Percentiles rank a stretch among this genome's conserved stretches.
Evolutionary conservation across 2,113 vertebrate genomes (phyloP).

Genomic region (Zosterops borbonicus): DNA sequence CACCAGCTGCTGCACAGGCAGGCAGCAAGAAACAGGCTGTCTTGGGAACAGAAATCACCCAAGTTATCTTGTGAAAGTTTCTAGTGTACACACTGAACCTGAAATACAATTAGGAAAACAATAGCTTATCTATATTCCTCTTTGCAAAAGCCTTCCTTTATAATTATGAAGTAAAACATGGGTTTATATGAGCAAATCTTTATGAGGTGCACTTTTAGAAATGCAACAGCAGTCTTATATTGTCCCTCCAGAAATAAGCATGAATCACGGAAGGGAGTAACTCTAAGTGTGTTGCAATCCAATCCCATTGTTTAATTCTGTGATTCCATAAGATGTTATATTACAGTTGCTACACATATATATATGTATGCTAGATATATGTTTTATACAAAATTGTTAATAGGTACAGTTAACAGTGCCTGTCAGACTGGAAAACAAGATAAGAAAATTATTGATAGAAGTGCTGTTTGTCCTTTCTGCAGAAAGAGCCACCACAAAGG

Average conservation of each 20-base stretch:
- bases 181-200: not conserved
- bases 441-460: not conserved
- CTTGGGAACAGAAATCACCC: not conserved
- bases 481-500: not conserved
- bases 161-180: not conserved
- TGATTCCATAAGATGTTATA: not conserved
- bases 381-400: not conserved
- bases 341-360: not conserved
- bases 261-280: not conserved
- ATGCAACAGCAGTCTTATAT: not conserved
- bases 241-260: not conserved
- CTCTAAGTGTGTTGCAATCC: not conserved
- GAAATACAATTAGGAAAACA: not conserved
- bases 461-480: not conserved
- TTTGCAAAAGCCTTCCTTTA: not conserved
- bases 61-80: not conserved
- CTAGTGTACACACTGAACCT: not conserved
- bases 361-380: rapidly evolving
- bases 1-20: slow-evolving; percentile 3
- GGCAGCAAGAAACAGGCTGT: not conserved
- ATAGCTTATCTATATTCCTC: not conserved
- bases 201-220: not conserved
- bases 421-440: not conserved
- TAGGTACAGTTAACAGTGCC: not conserved
- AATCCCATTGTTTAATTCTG: not conserved